A percentile compares a stretch with the other conserved stretches of the same genome.
These are phyloP conservation scores for Lasiommata megera DNA, from an alignment of 2,888 invertebrate species.

Conservation along the genomic window DNA sequence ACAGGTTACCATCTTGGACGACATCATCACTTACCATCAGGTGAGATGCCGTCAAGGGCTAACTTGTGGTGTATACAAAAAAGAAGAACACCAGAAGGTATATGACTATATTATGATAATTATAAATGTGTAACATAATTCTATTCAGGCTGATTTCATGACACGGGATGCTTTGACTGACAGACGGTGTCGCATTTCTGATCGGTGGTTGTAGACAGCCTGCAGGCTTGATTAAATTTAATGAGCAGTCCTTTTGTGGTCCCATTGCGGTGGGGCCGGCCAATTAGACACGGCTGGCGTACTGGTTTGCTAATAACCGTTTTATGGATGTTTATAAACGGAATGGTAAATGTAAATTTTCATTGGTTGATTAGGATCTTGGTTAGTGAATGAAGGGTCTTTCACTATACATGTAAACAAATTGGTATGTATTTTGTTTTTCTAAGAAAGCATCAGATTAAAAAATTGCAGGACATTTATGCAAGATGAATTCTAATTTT, in stretches of 20 bases:
- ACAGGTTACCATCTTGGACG: too few relatives aligned
- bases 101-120: too few relatives aligned
- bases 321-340: slow-evolving; percentile 29
- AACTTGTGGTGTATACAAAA: too few relatives aligned
- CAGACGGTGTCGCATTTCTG: slow-evolving; percentile 57
- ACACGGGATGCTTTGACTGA: slow-evolving; percentile 32
- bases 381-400: not conserved
- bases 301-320: slow-evolving; percentile 26
- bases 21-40: too few relatives aligned
- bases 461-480: too few relatives aligned
- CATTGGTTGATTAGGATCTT: not conserved
- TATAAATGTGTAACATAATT: not conserved
- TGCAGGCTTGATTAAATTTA: slow-evolving; percentile 61
- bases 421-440: too few relatives aligned
- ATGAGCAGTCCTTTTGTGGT: slow-evolving; percentile 57
- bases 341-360: slow-evolving; percentile 11
- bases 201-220: slow-evolving; percentile 51
- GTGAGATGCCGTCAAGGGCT: too few relatives aligned
- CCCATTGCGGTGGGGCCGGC: slow-evolving; percentile 50
- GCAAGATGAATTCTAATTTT: too few relatives aligned
- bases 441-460: too few relatives aligned
- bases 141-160: not conserved
- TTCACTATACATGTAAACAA: not conserved
- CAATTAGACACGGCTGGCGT: slow-evolving; percentile 51
- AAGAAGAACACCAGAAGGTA: too few relatives aligned